These are phyloP conservation scores for Scyliorhinus canicula DNA, from an alignment of 2,797 vertebrate species.

Conservation along the genomic window DNA sequence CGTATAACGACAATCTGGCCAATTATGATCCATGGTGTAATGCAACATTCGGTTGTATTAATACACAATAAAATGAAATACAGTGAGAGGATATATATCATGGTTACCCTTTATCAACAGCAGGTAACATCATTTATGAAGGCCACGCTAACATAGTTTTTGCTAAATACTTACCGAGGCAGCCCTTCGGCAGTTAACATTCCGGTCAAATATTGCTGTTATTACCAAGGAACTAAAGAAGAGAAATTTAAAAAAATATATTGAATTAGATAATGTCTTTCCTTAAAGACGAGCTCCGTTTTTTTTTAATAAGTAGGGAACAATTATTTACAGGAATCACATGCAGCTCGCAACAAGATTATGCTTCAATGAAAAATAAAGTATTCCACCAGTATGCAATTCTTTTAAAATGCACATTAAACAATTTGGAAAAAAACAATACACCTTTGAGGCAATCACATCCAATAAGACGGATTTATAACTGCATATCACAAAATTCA, in stretches of 20 bases:
- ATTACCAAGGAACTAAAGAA: conserved; percentile 75
- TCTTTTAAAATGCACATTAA: neutral
- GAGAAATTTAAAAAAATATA: conserved; percentile 41
- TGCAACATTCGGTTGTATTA: neutral
- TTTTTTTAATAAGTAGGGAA: neutral
- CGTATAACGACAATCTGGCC: neutral
- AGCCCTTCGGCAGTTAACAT: conserved; percentile 84
- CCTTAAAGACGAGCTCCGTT: neutral
- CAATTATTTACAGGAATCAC: neutral
- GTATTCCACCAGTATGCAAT: neutral
- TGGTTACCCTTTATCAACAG: neutral
- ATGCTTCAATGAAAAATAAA: neutral
- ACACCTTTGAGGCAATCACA: neutral
- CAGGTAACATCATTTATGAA: neutral
- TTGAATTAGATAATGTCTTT: conserved; percentile 13
- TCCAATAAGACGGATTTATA: neutral
- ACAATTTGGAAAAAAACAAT: neutral
- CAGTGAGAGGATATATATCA: neutral
- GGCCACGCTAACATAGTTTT: too few relatives aligned
- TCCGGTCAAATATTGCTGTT: conserved; percentile 79
- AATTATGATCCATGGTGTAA: neutral
- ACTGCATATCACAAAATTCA: neutral
- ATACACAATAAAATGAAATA: neutral
- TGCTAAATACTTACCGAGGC: conserved; percentile 75
- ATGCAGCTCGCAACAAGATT: neutral